Evolutionary conservation across 2,797 vertebrate species (phyloP).

Genomic region (Allobates femoralis): DNA sequence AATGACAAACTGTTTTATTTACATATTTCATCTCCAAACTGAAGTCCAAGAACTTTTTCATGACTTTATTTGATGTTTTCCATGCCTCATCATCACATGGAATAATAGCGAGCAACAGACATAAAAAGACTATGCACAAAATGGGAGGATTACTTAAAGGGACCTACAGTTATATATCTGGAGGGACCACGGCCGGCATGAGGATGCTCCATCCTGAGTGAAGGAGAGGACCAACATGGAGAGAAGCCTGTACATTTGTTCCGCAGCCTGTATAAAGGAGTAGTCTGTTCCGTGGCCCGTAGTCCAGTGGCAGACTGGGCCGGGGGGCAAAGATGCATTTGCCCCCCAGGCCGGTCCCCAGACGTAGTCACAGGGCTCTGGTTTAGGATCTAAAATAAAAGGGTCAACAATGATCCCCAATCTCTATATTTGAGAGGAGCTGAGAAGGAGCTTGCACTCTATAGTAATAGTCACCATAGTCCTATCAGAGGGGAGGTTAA

Average conservation of each 20-base stretch:
- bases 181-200: neutral
- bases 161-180: neutral
- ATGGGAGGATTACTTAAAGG: neutral
- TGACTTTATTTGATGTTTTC: neutral
- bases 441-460: too few species aligned
- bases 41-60: slow-evolving; percentile 20
- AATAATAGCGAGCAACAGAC: neutral
- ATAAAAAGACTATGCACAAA: neutral
- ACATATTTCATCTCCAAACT: slow-evolving; percentile 21
- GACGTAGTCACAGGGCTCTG: neutral
- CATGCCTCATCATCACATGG: neutral
- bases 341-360: too few species aligned
- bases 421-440: too few species aligned
- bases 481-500: too few species aligned
- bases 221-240: neutral
- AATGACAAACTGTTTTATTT: slow-evolving; percentile 34
- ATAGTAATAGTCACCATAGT: too few species aligned
- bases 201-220: neutral
- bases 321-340: too few species aligned
- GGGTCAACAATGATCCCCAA: too few species aligned
- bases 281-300: neutral
- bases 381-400: neutral
- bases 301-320: neutral
- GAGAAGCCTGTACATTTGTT: neutral
- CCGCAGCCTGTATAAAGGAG: neutral